These are phyloP conservation scores for Chymomyza amoena DNA, from an alignment of 2,888 invertebrate genomes.

Conservation along the genomic window DNA sequence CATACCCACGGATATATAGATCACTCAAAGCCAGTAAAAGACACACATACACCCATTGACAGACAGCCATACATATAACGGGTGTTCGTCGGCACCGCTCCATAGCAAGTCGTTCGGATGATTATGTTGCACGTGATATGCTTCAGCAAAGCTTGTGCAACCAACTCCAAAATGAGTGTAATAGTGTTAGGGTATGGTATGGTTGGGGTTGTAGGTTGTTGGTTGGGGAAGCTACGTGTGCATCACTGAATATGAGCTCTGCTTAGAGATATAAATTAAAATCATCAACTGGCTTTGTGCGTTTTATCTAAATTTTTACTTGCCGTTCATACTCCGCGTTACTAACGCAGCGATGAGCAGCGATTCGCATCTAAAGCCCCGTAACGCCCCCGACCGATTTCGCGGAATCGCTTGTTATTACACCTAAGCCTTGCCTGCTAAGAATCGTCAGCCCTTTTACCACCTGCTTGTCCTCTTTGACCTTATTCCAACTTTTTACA, in stretches of 20 bases:
- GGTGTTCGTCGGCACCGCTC: constrained; percentile 39
- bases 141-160: constrained; percentile 60
- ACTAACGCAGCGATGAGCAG: constrained; percentile 16
- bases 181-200: constrained; percentile 15
- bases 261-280: constrained; percentile 68
- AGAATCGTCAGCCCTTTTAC: background rate
- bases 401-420: background rate
- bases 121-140: constrained; percentile 77
- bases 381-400: background rate
- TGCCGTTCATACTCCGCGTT: constrained; percentile 35
- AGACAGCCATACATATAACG: constrained; percentile 55
- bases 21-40: constrained; percentile 1
- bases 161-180: constrained; percentile 10
- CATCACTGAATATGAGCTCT: constrained; percentile 62
- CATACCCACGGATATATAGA: constrained; percentile 11
- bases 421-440: background rate
- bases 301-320: constrained; percentile 74
- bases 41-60: background rate
- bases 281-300: constrained; percentile 73
- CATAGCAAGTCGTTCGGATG: constrained; percentile 73
- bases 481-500: background rate
- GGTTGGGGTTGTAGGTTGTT: background rate
- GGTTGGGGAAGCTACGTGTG: constrained; percentile 34
- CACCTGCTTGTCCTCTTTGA: constrained; percentile 24
- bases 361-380: constrained; percentile 15